Base-by-base conservation (phyloP, 1,140 invertebrate species). In the Aphelenchoides fujianensis region DNA sequence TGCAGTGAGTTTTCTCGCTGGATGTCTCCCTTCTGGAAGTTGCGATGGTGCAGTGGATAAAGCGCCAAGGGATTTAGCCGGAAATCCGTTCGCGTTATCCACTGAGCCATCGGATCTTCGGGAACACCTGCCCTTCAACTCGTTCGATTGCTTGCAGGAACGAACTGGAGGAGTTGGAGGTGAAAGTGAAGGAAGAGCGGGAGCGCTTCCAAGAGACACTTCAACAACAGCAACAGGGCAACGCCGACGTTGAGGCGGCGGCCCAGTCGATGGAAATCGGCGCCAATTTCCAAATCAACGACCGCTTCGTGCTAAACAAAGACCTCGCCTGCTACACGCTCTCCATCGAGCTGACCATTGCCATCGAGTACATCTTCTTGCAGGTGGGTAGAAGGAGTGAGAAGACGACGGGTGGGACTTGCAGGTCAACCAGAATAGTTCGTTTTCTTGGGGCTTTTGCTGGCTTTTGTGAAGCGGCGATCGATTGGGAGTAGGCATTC, bases 331-430 rank as follows among this genome's bases (percentile, higher is more conserved):
- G 91, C 2, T 93, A 93, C 82, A 87, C 88, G 2, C 85, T 94
- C 12, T 90, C 89, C 9, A 78, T 94, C 19, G 92, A 94, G 85
- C 87, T 92, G 7, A 90, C 92, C 75, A 89, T 90, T 41, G 88
- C 92, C 0, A 92, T 94, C 71, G 92, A 94, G 81, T 92, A 92
- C 85, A 88, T 94, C 79, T 85, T 94, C 3, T 85, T 94, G 71
- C n/a, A n/a, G n/a, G n/a, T n/a, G n/a, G n/a, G n/a, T n/a, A n/a
- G n/a, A n/a, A n/a, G n/a, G n/a, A n/a, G n/a, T n/a, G n/a, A n/a
- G n/a, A n/a, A n/a, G n/a, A n/a, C n/a, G n/a, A n/a, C n/a, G n/a
- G n/a, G n/a, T n/a, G n/a, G n/a, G n/a, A n/a, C n/a, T n/a, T n/a
- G n/a, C n/a, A n/a, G n/a, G n/a, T n/a, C n/a, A n/a, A n/a, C n/a